These are phyloP conservation scores for Furnarius figulus DNA, from an alignment of 2,113 vertebrate species.

Conservation along the genomic window DNA sequence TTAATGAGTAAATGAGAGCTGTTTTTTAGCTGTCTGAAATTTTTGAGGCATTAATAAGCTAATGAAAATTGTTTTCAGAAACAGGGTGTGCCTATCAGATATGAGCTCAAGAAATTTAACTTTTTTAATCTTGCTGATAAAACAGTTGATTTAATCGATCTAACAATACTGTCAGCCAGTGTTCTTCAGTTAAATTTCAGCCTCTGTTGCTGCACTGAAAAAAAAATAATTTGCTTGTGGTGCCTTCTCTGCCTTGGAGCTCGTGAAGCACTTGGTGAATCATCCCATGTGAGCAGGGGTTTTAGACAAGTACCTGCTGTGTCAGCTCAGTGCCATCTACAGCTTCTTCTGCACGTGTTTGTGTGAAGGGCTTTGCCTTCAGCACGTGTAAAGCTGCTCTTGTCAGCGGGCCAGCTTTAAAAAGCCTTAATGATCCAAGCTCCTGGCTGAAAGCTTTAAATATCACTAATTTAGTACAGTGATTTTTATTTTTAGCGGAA, in stretches of 20 bases:
- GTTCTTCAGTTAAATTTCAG: background rate
- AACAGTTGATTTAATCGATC: background rate
- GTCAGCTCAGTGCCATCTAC: background rate
- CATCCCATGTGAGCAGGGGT: background rate
- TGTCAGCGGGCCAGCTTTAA: background rate
- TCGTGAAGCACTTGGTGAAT: background rate
- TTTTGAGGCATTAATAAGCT: background rate
- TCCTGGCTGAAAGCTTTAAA: background rate
- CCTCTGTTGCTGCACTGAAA: background rate
- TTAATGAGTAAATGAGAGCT: background rate
- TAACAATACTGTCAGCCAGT: background rate
- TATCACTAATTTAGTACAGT: background rate
- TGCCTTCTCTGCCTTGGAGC: background rate
- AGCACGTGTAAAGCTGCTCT: background rate
- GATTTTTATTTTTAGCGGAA: background rate
- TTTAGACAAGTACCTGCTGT: background rate
- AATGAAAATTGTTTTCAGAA: background rate
- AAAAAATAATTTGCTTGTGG: background rate
- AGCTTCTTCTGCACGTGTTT: background rate
- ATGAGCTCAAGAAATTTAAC: background rate
- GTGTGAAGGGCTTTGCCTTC: background rate
- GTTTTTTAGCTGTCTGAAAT: background rate
- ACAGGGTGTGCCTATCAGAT: background rate
- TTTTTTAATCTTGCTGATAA: background rate
- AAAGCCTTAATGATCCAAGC: background rate